Percentiles rank a stretch among this genome's conserved stretches.
Conservation (phyloP, 2,113 vertebrate species). For the Illadopsis cleaveri region DNA sequence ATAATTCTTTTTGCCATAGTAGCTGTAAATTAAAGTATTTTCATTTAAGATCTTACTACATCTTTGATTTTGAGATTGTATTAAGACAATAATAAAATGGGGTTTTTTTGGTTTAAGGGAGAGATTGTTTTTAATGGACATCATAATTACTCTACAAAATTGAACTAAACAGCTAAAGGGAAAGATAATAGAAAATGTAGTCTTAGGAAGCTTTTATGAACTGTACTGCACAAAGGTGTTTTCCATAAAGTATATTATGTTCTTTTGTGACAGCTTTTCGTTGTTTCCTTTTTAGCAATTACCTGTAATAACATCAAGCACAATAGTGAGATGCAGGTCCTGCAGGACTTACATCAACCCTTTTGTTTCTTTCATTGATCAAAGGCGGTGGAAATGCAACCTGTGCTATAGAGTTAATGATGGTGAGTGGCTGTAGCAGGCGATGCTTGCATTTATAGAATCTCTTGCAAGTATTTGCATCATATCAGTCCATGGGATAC, state of each 20-base stretch:
- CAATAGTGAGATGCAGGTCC: constrained; percentile 93
- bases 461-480: background rate
- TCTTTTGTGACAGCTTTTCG: background rate
- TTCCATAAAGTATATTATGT: background rate
- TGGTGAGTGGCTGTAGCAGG: constrained; percentile 72
- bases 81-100: background rate
- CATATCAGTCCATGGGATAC: background rate
- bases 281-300: constrained; percentile 82
- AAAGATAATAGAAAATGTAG: background rate
- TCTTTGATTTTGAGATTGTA: background rate
- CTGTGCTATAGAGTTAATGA: constrained; percentile 96
- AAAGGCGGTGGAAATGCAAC: constrained; percentile 97
- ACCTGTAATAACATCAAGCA: constrained; percentile 96
- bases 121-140: background rate
- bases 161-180: background rate
- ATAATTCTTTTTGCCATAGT: background rate
- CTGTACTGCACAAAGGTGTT: background rate
- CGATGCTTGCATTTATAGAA: background rate
- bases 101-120: background rate
- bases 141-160: background rate
- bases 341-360: constrained; percentile 98
- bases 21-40: background rate
- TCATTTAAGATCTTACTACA: background rate
- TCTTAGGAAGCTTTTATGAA: background rate
- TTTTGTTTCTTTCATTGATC: constrained; percentile 96